Percentiles rank a stretch among this genome's conserved stretches.
Conservation (phyloP, 1,140 invertebrate genomes). For the Drosophila serrata region DNA sequence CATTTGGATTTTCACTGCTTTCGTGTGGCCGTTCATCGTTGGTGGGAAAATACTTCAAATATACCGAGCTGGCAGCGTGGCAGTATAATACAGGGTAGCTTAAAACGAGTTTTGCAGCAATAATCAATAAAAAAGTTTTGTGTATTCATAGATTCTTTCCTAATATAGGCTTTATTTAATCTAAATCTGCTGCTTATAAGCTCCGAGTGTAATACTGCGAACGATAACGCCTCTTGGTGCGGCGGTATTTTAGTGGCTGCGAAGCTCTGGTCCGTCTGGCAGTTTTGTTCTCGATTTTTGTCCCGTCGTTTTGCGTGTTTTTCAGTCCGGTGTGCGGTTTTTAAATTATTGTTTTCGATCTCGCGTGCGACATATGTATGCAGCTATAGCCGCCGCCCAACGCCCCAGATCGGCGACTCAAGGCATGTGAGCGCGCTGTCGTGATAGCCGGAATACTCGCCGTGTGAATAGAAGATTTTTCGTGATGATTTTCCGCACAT, state of each 20-base stretch:
- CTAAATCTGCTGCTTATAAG: neutral
- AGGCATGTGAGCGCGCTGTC: slow-evolving; percentile 31
- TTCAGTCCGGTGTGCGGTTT: slow-evolving; percentile 24
- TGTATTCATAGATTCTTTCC: rapidly evolving
- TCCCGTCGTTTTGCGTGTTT: slow-evolving; percentile 19
- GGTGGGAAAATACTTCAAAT: slow-evolving; percentile 14
- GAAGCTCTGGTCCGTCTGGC: slow-evolving; percentile 3
- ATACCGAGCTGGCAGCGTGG: slow-evolving; percentile 25
- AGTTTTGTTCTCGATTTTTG: slow-evolving; percentile 42
- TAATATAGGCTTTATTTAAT: neutral
- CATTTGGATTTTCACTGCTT: slow-evolving; percentile 55
- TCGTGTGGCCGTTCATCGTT: slow-evolving; percentile 31
- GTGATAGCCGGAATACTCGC: slow-evolving; percentile 6
- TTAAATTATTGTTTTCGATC: slow-evolving; percentile 37
- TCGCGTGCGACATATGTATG: slow-evolving; percentile 14
- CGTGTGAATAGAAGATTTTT: slow-evolving; percentile 32
- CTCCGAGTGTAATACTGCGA: neutral
- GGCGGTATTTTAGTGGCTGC: neutral
- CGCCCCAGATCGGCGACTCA: slow-evolving; percentile 22
- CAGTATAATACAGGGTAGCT: neutral
- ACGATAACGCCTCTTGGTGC: slow-evolving; percentile 1
- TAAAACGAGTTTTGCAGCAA: neutral
- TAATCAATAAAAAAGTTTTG: neutral
- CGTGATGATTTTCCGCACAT: slow-evolving; percentile 58
- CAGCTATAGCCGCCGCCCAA: slow-evolving; percentile 7